Percentiles rank a stretch among this genome's conserved stretches.
Evolutionary conservation across 37 sponge, comb jelly and placozoan species (phyloP).

Genomic region (Sycon ciliatum): DNA sequence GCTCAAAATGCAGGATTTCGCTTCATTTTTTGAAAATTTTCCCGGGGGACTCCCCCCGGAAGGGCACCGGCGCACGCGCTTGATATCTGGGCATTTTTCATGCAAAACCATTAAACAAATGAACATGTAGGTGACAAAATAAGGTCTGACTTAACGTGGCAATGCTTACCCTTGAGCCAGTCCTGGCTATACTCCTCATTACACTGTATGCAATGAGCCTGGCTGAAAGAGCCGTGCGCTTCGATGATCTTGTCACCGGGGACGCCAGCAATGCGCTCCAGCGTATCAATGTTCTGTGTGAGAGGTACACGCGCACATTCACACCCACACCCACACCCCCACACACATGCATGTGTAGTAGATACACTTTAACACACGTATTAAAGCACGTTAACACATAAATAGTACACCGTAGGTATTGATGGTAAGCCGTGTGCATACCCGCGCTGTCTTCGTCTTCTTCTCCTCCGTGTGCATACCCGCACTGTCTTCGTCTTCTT

Average conservation of each 20-base stretch:
- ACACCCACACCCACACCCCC: not conserved
- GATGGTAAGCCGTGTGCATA: not conserved
- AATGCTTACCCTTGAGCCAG: conserved; percentile 57
- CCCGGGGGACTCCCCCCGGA: too few relatives aligned
- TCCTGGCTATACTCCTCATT: conserved; percentile 46
- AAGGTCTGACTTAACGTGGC: not conserved
- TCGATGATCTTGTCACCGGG: conserved; percentile 61
- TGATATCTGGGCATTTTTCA: too few relatives aligned
- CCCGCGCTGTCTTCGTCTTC: too few relatives aligned
- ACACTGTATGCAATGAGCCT: conserved; percentile 81
- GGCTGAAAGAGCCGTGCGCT: conserved; percentile 86
- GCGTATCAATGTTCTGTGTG: conserved; percentile 82
- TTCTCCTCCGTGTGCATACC: too few relatives aligned
- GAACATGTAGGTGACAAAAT: too few relatives aligned
- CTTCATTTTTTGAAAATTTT: too few relatives aligned
- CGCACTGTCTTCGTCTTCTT: too few relatives aligned
- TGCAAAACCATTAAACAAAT: too few relatives aligned
- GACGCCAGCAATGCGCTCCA: conserved; percentile 81
- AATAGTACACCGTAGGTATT: not conserved
- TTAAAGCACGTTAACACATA: not conserved
- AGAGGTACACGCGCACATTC: not conserved
- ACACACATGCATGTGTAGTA: not conserved
- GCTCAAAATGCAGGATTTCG: too few relatives aligned
- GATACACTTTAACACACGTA: not conserved
- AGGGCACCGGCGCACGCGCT: too few relatives aligned